phyloP scores from a whole-genome alignment of 2,113 vertebrate genomes.

The Ptilonorhynchus violaceus region DNA sequence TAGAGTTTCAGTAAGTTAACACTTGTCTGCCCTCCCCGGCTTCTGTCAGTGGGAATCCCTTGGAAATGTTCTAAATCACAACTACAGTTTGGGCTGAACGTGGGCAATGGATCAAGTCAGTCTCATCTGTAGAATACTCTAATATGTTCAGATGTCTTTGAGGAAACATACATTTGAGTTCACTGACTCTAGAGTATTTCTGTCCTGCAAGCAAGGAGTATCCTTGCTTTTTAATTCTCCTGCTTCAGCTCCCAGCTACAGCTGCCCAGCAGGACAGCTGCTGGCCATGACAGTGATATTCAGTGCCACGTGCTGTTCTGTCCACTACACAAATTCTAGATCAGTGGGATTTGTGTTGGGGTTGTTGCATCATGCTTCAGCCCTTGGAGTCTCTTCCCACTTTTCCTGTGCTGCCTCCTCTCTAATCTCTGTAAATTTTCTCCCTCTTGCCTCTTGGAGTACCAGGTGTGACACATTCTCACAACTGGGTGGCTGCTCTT shows the following conservation, averaged over 20 bases:
- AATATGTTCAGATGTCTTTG: neutral
- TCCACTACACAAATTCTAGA: neutral
- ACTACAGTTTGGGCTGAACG: neutral
- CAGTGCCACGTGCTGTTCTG: neutral
- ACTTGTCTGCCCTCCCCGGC: neutral
- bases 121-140: neutral
- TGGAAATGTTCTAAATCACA: neutral
- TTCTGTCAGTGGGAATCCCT: neutral
- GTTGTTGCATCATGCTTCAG: neutral
- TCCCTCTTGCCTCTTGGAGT: rapidly evolving
- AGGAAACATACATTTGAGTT: rapidly evolving
- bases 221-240: neutral
- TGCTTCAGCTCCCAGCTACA: neutral
- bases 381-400: neutral
- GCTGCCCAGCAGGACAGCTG: neutral
- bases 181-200: neutral
- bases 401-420: neutral
- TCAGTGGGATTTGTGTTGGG: neutral
- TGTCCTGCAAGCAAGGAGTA: neutral
- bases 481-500: neutral
- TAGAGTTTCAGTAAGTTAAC: neutral
- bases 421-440: neutral
- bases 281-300: neutral
- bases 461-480: neutral
- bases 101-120: neutral